Evolutionary conservation across 2,797 vertebrate genomes (phyloP).

Genomic region (Scolopax rusticola): DNA sequence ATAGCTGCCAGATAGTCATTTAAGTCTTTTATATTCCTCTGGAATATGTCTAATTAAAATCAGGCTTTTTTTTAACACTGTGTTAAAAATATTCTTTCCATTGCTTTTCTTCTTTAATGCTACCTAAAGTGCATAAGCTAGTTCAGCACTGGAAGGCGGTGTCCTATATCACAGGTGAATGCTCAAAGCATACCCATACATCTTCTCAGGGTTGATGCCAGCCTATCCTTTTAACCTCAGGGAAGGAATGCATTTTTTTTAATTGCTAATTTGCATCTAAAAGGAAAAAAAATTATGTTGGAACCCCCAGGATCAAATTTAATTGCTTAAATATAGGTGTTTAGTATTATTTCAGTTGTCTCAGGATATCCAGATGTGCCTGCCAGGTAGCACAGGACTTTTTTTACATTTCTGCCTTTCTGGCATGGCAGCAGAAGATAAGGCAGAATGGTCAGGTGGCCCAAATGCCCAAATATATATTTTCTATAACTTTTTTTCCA

Average conservation of each 20-base stretch:
- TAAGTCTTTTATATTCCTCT: background rate
- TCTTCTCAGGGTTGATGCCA: background rate
- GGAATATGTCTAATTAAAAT: background rate
- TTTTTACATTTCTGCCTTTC: background rate
- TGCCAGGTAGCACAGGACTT: background rate
- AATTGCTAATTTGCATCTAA: background rate
- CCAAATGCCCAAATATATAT: background rate
- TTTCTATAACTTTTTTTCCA: background rate
- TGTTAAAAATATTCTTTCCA: background rate
- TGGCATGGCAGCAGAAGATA: background rate
- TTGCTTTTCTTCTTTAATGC: background rate
- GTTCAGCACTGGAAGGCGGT: background rate
- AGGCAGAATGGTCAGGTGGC: background rate
- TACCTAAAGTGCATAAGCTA: background rate
- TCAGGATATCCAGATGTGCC: background rate
- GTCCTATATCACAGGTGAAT: background rate
- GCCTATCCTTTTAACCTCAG: background rate
- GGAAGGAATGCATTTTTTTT: background rate
- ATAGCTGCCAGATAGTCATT: background rate
- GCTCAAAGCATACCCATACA: background rate
- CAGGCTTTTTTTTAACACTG: background rate
- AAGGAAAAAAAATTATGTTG: background rate
- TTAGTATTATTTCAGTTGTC: background rate
- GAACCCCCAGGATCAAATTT: background rate
- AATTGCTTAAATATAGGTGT: background rate